A percentile compares a stretch with the other conserved stretches of the same genome.
These are phyloP conservation scores for Rynchops niger DNA, from an alignment of 2,113 vertebrate species.

Conservation along the genomic window DNA sequence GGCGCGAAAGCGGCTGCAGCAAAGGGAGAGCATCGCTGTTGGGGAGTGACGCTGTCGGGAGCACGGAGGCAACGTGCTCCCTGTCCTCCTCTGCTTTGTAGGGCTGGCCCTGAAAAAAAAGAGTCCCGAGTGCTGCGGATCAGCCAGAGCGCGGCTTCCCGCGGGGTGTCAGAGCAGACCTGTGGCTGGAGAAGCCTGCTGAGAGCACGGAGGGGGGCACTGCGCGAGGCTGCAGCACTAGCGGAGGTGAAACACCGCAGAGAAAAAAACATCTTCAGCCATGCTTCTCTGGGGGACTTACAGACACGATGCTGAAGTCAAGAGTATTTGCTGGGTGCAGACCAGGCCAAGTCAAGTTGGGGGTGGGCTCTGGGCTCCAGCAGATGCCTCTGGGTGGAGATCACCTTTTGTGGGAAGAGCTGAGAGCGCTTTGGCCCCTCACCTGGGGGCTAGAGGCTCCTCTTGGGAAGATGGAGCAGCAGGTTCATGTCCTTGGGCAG, in stretches of 20 bases:
- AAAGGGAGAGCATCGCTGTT: not conserved
- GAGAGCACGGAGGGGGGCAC: not conserved
- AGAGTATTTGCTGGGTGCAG: not conserved
- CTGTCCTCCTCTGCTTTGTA: not conserved
- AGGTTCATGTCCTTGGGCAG: not conserved
- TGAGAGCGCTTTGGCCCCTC: not conserved
- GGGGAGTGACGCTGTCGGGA: not conserved
- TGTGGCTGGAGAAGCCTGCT: not conserved
- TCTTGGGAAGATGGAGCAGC: not conserved
- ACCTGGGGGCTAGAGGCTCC: not conserved
- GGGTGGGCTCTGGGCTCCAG: not conserved
- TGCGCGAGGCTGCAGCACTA: rapidly evolving
- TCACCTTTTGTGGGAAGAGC: not conserved
- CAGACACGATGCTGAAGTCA: not conserved
- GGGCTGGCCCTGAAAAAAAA: not conserved
- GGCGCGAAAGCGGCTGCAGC: not conserved
- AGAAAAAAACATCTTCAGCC: not conserved
- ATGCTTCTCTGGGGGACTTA: not conserved
- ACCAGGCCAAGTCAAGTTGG: not conserved
- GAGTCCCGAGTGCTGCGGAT: not conserved
- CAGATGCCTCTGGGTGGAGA: not conserved
- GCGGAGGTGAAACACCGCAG: rapidly evolving
- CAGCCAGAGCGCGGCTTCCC: not conserved
- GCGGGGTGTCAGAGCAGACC: not conserved
- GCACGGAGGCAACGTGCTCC: rapidly evolving